These are phyloP conservation scores for Romanogobio albipinnatus DNA, from an alignment of 2,113 vertebrate species.

Conservation along the genomic window DNA sequence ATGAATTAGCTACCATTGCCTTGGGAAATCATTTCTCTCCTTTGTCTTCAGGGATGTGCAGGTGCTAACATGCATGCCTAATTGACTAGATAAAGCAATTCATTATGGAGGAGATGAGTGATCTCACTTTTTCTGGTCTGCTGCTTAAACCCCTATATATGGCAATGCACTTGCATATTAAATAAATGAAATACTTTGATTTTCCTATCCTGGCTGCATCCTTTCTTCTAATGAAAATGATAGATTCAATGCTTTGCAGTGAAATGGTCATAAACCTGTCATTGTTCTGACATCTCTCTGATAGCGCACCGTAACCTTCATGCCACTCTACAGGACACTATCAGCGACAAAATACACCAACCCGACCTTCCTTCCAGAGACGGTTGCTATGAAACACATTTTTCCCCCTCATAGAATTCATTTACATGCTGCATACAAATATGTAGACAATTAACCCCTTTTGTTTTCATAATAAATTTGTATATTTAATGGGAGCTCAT, in stretches of 20 bases:
- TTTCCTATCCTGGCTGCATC: too few species aligned
- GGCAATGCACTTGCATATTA: not conserved
- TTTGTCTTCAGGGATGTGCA: slow-evolving; percentile 54
- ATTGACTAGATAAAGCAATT: slow-evolving; percentile 60
- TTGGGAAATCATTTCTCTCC: slow-evolving; percentile 42
- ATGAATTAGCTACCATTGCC: slow-evolving; percentile 32
- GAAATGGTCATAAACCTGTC: not conserved
- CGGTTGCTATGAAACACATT: slow-evolving; percentile 66
- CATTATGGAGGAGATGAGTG: slow-evolving; percentile 38
- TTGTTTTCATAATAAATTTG: slow-evolving; percentile 71
- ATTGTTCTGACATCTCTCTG: not conserved
- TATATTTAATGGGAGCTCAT: slow-evolving; percentile 65
- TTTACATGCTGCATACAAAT: slow-evolving; percentile 66
- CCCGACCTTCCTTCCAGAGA: slow-evolving; percentile 46
- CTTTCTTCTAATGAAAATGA: not conserved
- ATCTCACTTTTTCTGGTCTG: slow-evolving; percentile 30
- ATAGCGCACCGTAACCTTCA: not conserved
- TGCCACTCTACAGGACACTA: not conserved
- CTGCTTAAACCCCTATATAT: not conserved
- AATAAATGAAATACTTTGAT: too few species aligned
- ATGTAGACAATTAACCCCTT: slow-evolving; percentile 68
- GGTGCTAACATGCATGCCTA: slow-evolving; percentile 57
- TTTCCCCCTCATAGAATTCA: slow-evolving; percentile 56
- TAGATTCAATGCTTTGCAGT: not conserved
- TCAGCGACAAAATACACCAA: slow-evolving; percentile 42